Evolutionary conservation across 2,888 invertebrate species (phyloP).

Genomic region (Cynaeus angustus): DNA sequence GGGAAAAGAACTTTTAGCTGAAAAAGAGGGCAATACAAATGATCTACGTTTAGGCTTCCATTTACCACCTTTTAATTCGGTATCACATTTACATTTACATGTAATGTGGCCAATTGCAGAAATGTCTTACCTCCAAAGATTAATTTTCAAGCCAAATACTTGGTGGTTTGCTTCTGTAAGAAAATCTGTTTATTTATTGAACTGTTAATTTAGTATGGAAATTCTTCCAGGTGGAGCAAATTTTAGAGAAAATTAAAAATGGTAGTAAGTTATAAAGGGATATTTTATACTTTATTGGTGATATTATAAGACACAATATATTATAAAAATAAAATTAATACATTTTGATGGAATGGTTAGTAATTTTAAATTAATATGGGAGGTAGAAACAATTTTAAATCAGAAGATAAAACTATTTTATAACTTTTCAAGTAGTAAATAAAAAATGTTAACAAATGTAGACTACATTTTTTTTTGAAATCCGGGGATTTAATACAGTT

Average conservation of each 20-base stretch:
- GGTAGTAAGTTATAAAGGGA: constrained; percentile 19
- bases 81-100: constrained; percentile 90
- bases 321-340: constrained; percentile 47
- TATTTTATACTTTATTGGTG: constrained; percentile 49
- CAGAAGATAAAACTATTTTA: constrained; percentile 9
- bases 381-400: constrained; percentile 44
- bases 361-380: constrained; percentile 35
- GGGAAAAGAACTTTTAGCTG: constrained; percentile 73
- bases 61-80: constrained; percentile 91
- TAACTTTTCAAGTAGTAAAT: constrained; percentile 31
- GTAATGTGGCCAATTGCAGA: constrained; percentile 85
- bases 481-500: constrained; percentile 21
- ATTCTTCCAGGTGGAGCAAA: constrained; percentile 49
- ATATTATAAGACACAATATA: constrained; percentile 44
- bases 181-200: neutral
- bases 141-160: constrained; percentile 82
- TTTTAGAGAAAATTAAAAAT: constrained; percentile 45
- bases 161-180: constrained; percentile 90
- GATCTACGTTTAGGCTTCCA: constrained; percentile 85
- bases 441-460: constrained; percentile 32
- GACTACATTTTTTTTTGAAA: constrained; percentile 26
- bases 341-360: constrained; percentile 43
- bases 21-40: constrained; percentile 70
- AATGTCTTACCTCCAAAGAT: constrained; percentile 79
- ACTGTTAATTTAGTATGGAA: constrained; percentile 3